Evolutionary conservation across 2,888 invertebrate species (phyloP).

Genomic region (Lutraria lutraria): DNA sequence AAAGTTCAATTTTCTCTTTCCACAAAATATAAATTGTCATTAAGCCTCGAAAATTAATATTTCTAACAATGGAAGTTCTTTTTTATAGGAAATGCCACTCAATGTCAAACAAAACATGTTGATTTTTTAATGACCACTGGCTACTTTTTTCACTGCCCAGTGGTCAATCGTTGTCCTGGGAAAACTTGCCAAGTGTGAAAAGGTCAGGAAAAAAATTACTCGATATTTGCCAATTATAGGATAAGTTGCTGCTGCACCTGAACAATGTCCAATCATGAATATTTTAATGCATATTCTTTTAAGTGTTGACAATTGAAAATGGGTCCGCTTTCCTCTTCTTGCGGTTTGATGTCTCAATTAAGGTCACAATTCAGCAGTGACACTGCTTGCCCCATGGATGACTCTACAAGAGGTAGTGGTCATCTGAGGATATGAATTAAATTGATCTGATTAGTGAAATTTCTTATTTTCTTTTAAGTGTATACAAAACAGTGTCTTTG

Average conservation of each 20-base stretch:
- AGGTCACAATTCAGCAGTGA: slow-evolving; percentile 61
- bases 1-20: slow-evolving; percentile 16
- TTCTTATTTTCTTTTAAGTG: not conserved
- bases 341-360: slow-evolving; percentile 62
- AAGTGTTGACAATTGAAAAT: slow-evolving; percentile 14
- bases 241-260: slow-evolving; percentile 54
- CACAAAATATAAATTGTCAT: slow-evolving; percentile 29
- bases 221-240: slow-evolving; percentile 53
- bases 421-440: slow-evolving; percentile 40
- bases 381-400: slow-evolving; percentile 51
- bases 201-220: slow-evolving; percentile 57
- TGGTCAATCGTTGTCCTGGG: slow-evolving; percentile 66
- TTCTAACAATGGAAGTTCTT: slow-evolving; percentile 43
- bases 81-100: slow-evolving; percentile 66
- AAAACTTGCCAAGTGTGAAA: slow-evolving; percentile 57
- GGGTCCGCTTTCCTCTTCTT: slow-evolving; percentile 24
- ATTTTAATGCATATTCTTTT: slow-evolving; percentile 56
- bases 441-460: not conserved
- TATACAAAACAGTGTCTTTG: not conserved
- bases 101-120: slow-evolving; percentile 55
- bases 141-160: slow-evolving; percentile 55
- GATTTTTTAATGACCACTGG: slow-evolving; percentile 68
- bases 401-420: slow-evolving; percentile 44
- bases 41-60: slow-evolving; percentile 45
- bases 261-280: slow-evolving; percentile 41